These are phyloP conservation scores for Butorides virescens DNA, from an alignment of 2,113 vertebrate genomes.

Conservation along the genomic window DNA sequence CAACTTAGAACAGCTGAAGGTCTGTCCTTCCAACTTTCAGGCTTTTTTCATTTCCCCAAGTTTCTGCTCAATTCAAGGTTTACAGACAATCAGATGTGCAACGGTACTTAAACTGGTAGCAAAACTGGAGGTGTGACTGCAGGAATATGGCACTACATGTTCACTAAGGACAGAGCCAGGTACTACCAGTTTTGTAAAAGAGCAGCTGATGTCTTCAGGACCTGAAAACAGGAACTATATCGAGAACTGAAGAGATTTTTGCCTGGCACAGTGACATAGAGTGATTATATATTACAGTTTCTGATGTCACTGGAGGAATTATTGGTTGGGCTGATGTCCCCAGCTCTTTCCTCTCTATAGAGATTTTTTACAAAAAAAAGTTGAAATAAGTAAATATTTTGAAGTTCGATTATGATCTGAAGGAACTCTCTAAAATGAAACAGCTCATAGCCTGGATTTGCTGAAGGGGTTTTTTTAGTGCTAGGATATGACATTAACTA, in stretches of 20 bases:
- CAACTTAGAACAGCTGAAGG: background rate
- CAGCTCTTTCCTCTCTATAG: background rate
- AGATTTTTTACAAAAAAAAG: background rate
- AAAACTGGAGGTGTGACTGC: background rate
- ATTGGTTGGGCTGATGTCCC: background rate
- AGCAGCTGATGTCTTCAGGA: background rate
- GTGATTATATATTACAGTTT: background rate
- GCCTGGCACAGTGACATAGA: background rate
- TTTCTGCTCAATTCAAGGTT: background rate
- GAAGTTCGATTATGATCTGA: background rate
- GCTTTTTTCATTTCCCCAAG: background rate
- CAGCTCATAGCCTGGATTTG: background rate
- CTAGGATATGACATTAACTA: background rate
- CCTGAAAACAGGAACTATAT: background rate
- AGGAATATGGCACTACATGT: background rate
- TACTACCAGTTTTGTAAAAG: background rate
- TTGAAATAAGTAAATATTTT: background rate
- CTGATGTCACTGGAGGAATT: background rate
- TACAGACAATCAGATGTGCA: background rate
- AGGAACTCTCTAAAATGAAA: background rate
- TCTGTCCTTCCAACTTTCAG: background rate
- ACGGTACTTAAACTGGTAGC: background rate
- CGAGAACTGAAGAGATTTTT: background rate
- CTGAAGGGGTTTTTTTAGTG: background rate
- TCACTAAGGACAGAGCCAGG: background rate